Evolutionary conservation across 1,140 invertebrate species (phyloP), one percentile per base, ranked within the genome.

Genomic region (Rhynchophorus ferrugineus): DNA sequence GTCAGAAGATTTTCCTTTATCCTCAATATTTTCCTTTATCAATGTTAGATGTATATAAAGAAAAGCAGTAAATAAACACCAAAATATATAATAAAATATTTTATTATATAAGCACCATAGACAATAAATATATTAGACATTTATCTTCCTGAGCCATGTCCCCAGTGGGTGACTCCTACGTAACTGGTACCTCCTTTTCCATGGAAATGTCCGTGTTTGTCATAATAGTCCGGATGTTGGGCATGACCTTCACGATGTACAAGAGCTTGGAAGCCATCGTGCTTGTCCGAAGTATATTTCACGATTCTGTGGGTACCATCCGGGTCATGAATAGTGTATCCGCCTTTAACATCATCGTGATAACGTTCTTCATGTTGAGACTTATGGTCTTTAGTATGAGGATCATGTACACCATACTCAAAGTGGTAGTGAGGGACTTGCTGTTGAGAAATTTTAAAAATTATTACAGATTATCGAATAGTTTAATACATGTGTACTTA

Each of bases 381-480:
- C 54, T 76, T 75, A 29, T 67, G 61, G 57, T 76, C 73, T 13
- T 73, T 70, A 6, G 73, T 74, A 46, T 74, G 64, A 22, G 67
- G 62, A 52, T 74, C 73, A 37, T 71, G 61, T 2, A 76, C 71
- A 24, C 66, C 70, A 60, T 75, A 76, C 17, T 69, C 65, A 54
- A 70, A 76, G 49, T 68, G 64, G 61, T 75, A 76, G 44, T 65
- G 49, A 16, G 50, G 22, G 2, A 34, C 22, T 6, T 29, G 24
- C 24, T 29, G 24, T 29, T 6, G 11, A 29, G 11, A 29, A 6
- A 29, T 6, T 11, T 6, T 6, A 29, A 11, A 29, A 29, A 29
- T 29, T 29, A 29, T 29, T 29, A 29, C 24, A 29, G 5, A 29
- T 5, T 29, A 29, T 6, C 24, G n/a, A n/a, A n/a, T n/a, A n/a